Conservation (phyloP, 2,888 invertebrate genomes). For the Alcis repandata region DNA sequence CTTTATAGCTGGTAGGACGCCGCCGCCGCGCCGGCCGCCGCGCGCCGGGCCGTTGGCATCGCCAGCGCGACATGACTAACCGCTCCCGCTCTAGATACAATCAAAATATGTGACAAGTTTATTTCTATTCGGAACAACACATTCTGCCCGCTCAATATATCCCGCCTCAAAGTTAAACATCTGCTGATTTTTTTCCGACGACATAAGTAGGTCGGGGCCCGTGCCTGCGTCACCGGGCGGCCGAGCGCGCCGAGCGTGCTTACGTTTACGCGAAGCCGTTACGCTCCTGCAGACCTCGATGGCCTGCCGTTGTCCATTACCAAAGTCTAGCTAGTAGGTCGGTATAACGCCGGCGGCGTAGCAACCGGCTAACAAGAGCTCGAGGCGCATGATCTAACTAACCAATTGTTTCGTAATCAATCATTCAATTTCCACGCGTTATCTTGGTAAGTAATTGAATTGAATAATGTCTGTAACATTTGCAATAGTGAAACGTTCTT, state of each 20-base stretch:
- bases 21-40: constrained; percentile 59
- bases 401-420: constrained; percentile 6
- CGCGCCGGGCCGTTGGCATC: constrained; percentile 84
- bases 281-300: constrained; percentile 50
- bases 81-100: constrained; percentile 85
- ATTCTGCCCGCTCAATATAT: constrained; percentile 82
- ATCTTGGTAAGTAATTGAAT: neutral
- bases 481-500: neutral
- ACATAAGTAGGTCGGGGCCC: constrained; percentile 86
- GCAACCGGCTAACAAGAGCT: neutral
- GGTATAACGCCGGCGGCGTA: neutral
- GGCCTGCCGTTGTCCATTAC: constrained; percentile 3
- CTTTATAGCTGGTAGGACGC: constrained; percentile 77
- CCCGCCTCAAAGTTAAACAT: constrained; percentile 81
- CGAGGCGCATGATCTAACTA: neutral
- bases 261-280: constrained; percentile 81
- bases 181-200: constrained; percentile 83
- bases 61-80: constrained; percentile 83
- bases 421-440: neutral
- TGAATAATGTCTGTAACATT: neutral
- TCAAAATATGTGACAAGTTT: constrained; percentile 87
- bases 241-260: constrained; percentile 63
- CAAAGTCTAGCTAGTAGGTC: neutral
- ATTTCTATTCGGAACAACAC: constrained; percentile 86
- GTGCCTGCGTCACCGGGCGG: constrained; percentile 78